Conservation (phyloP, 2,888 invertebrate species). For the Mesorhabditis belari region DNA sequence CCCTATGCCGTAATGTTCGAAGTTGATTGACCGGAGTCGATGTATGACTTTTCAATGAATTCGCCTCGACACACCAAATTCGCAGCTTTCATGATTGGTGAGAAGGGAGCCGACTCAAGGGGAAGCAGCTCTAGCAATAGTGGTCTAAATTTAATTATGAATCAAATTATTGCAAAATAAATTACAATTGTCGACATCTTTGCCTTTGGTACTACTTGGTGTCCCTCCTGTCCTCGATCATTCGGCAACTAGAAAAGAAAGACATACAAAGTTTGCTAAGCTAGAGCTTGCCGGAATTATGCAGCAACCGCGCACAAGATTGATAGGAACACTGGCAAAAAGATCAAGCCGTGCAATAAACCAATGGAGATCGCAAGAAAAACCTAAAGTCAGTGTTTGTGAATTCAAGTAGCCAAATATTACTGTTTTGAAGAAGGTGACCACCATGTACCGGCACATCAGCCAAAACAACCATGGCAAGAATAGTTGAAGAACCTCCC, state of each 20-base stretch:
- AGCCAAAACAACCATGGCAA: slow-evolving; percentile 77
- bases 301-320: slow-evolving; percentile 48
- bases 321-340: slow-evolving; percentile 66
- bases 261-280: no score
- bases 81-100: background rate
- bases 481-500: slow-evolving; percentile 74
- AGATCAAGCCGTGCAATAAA: slow-evolving; percentile 81
- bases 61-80: background rate
- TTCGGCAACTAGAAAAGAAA: background rate
- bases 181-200: background rate
- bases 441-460: slow-evolving; percentile 87
- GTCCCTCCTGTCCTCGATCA: background rate
- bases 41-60: background rate
- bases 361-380: slow-evolving; percentile 59
- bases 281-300: no score
- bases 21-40: background rate
- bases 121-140: no score
- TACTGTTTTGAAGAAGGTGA: slow-evolving; percentile 87
- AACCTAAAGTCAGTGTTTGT: slow-evolving; percentile 19
- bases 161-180: no score
- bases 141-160: no score
- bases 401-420: slow-evolving; percentile 58
- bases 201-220: background rate
- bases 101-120: background rate
- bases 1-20: background rate